Conservation (phyloP, 2,797 vertebrate genomes). For the Chelidonichthys spinosus region DNA sequence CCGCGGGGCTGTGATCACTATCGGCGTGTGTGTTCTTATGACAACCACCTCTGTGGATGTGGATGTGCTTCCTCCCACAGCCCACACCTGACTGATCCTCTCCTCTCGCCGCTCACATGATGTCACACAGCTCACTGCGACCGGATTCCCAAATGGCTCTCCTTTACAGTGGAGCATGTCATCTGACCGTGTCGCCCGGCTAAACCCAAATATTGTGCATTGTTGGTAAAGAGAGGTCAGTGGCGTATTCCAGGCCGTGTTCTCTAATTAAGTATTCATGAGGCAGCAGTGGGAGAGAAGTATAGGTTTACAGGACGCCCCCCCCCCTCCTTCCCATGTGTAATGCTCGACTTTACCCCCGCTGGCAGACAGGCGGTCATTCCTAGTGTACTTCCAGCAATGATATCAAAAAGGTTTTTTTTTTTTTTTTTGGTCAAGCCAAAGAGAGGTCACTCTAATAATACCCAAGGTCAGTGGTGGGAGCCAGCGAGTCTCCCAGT, state of each 20-base stretch:
- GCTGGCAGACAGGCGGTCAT: conserved; percentile 73
- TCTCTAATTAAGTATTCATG: conserved; percentile 86
- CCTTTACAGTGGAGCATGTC: conserved; percentile 70
- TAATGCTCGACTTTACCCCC: conserved; percentile 65
- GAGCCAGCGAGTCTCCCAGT: conserved; percentile 90
- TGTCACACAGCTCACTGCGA: conserved; percentile 72
- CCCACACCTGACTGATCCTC: conserved; percentile 73
- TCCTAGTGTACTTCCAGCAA: conserved; percentile 83
- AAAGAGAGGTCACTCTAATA: conserved; percentile 92
- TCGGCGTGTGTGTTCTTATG: conserved; percentile 68
- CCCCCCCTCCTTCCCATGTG: conserved; percentile 48
- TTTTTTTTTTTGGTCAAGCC: conserved; percentile 81
- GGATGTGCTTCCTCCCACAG: conserved; percentile 73
- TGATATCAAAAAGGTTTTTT: conserved; percentile 86
- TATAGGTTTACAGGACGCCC: conserved; percentile 78
- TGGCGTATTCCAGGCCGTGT: conserved; percentile 70
- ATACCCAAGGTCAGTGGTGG: conserved; percentile 88
- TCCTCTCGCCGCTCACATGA: conserved; percentile 67
- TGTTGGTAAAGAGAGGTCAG: conserved; percentile 81
- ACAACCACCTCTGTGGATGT: conserved; percentile 67
- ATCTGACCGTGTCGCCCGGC: conserved; percentile 66
- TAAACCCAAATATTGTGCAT: conserved; percentile 75
- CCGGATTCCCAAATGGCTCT: conserved; percentile 72
- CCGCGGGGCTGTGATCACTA: conserved; percentile 61
- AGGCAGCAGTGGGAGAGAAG: conserved; percentile 69